A percentile compares a stretch with the other conserved stretches of the same genome.
These are phyloP conservation scores for Physella acuta DNA, from an alignment of 1,140 invertebrate genomes.

Conservation along the genomic window DNA sequence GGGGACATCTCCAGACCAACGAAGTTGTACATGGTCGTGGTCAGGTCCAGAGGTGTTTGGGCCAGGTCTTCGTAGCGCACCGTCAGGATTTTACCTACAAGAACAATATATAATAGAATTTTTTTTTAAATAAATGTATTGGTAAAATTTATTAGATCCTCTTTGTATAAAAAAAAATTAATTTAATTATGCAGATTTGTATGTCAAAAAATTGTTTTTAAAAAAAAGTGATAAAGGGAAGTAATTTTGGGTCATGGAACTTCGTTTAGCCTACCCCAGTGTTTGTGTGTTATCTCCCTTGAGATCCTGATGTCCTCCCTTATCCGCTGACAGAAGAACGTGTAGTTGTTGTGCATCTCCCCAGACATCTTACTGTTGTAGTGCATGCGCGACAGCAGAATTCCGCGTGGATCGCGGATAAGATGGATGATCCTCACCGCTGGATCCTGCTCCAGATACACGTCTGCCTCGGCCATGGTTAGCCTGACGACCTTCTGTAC, in stretches of 20 bases:
- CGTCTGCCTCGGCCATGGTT: slow-evolving; percentile 3
- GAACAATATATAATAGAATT: neutral
- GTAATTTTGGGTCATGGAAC: too few relatives aligned
- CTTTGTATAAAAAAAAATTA: too few relatives aligned
- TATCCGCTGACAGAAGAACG: slow-evolving; percentile 12
- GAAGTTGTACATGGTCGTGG: slow-evolving; percentile 19
- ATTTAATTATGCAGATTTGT: too few relatives aligned
- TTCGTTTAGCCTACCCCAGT: slow-evolving; percentile 14
- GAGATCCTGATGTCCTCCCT: neutral
- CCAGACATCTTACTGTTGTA: neutral
- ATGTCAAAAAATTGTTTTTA: too few relatives aligned
- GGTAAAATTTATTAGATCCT: neutral
- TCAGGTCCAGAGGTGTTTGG: neutral
- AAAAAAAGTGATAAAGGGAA: too few relatives aligned
- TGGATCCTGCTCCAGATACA: slow-evolving; percentile 19
- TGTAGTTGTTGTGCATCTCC: slow-evolving; percentile 7
- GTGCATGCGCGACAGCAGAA: slow-evolving; percentile 7
- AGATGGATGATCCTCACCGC: slow-evolving; percentile 26
- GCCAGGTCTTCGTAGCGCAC: slow-evolving; percentile 28
- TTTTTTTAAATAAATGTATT: too few relatives aligned
- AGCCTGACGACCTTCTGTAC: slow-evolving; percentile 25
- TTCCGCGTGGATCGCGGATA: slow-evolving; percentile 21
- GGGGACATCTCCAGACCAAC: slow-evolving; percentile 2
- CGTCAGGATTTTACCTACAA: slow-evolving; percentile 17
- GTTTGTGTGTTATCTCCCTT: neutral